These are phyloP conservation scores for Riptortus pedestris DNA, from an alignment of 1,140 invertebrate species.

Conservation along the genomic window DNA sequence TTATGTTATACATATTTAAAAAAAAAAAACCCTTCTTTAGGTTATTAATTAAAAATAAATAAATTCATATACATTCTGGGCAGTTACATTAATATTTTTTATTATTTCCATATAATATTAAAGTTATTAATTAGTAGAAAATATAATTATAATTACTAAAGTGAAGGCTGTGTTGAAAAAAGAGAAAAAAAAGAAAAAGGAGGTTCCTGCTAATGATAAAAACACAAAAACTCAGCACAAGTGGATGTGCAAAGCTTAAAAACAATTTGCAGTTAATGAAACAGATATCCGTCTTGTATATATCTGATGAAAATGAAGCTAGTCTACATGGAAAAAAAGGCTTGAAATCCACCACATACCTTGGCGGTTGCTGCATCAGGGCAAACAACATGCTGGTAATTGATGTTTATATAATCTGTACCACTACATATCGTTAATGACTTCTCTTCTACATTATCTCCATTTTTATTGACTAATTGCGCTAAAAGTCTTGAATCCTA, in stretches of 20 bases:
- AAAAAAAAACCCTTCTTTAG: too few species aligned
- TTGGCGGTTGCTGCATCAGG: conserved; percentile 83
- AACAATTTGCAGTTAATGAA: neutral
- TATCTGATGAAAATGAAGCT: neutral
- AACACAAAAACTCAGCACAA: conserved; percentile 6
- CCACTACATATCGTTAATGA: conserved; percentile 97
- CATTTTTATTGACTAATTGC: conserved; percentile 68
- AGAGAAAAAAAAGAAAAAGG: too few species aligned
- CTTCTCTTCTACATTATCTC: conserved; percentile 82
- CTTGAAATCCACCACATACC: conserved; percentile 43
- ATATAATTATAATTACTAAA: neutral
- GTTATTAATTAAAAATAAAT: too few species aligned
- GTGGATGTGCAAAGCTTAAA: conserved; percentile 8
- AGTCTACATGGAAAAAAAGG: neutral
- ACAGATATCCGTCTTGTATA: neutral
- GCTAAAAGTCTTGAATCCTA: conserved; percentile 76
- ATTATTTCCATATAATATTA: too few species aligned
- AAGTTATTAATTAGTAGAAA: neutral
- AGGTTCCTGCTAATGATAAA: neutral
- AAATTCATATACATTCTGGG: too few species aligned
- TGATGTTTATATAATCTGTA: conserved; percentile 98
- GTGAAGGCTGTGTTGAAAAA: neutral
- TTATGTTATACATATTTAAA: too few species aligned
- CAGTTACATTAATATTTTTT: too few species aligned
- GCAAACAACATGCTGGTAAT: conserved; percentile 93